These are phyloP conservation scores for Zalophus californianus DNA, from an alignment of 2,797 vertebrate genomes.

Conservation along the genomic window DNA sequence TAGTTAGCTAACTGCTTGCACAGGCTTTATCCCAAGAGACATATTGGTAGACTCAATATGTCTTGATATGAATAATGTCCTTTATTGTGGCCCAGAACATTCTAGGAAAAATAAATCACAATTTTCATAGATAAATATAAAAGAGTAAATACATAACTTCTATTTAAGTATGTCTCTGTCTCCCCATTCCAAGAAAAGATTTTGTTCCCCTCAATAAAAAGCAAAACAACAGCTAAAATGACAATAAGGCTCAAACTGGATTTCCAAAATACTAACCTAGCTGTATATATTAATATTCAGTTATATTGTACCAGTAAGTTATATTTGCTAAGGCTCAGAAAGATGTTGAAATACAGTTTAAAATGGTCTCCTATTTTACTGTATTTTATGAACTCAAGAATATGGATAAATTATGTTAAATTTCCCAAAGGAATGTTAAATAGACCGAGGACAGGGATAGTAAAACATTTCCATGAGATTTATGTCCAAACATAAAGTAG, in stretches of 20 bases:
- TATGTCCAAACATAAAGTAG: neutral
- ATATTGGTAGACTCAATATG: neutral
- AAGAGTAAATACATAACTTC: neutral
- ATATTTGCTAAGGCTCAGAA: neutral
- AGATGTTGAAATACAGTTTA: neutral
- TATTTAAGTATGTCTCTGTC: neutral
- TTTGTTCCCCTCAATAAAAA: neutral
- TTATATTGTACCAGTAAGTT: neutral
- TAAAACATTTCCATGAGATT: neutral
- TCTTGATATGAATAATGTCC: neutral
- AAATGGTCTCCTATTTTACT: slow-evolving; percentile 5
- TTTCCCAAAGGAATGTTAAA: neutral
- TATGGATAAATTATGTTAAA: neutral
- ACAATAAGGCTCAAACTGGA: neutral
- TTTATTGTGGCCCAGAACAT: neutral
- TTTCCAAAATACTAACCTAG: slow-evolving; percentile 5
- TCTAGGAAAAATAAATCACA: neutral
- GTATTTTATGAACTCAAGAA: neutral
- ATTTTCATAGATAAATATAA: slow-evolving; percentile 13
- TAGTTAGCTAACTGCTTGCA: neutral
- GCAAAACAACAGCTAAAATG: neutral
- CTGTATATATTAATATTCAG: neutral
- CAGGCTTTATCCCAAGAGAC: neutral
- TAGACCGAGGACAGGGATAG: neutral
- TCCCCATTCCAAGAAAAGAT: neutral